These are phyloP conservation scores for Chaetorhynchus papuensis DNA, from an alignment of 2,113 vertebrate genomes.

Conservation along the genomic window DNA sequence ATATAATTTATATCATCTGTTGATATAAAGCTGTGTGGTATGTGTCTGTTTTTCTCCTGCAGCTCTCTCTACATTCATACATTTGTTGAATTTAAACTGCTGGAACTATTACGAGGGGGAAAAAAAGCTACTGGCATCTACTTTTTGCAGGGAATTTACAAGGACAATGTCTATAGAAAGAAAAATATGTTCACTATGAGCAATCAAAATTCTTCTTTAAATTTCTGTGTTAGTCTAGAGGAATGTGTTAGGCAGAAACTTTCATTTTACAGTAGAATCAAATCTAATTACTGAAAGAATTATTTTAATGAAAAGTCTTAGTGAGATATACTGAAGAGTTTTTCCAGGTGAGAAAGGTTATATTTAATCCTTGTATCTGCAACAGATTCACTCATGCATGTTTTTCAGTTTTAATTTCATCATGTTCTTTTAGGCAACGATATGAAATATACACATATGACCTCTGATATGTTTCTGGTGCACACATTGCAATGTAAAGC, in stretches of 20 bases:
- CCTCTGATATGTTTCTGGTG: background rate
- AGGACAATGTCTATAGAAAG: background rate
- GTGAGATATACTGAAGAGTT: background rate
- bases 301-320: conserved; percentile 3
- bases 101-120: background rate
- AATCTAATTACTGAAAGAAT: background rate
- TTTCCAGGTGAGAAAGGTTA: background rate
- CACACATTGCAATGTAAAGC: background rate
- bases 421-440: background rate
- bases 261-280: background rate
- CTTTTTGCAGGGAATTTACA: background rate
- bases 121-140: background rate
- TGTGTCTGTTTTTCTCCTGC: background rate
- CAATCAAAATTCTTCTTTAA: background rate
- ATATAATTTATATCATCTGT: background rate
- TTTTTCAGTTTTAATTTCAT: background rate
- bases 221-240: background rate
- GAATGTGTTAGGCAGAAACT: background rate
- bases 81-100: background rate
- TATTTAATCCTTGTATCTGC: background rate
- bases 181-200: background rate
- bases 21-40: background rate
- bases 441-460: background rate
- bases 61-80: background rate
- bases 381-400: background rate